A percentile compares a stretch with the other conserved stretches of the same genome.
Conservation (phyloP, 2,113 vertebrate species). For the Ascaphus truei region DNA sequence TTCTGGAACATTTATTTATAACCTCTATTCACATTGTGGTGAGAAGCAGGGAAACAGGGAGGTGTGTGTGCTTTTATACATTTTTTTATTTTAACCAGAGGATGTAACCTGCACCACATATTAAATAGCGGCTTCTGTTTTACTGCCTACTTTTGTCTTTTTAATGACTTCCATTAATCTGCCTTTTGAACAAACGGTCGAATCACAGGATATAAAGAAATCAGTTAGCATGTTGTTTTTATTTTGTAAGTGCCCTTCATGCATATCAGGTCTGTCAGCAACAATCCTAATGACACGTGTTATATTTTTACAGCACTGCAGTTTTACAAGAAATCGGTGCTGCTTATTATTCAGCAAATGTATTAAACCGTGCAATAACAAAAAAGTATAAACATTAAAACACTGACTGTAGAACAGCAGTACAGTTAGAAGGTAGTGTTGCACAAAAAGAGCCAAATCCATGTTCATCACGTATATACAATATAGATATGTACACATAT, state of each 20-base stretch:
- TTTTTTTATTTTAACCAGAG: no score
- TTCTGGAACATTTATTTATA: no score
- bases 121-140: no score
- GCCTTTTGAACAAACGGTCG: no score
- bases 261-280: slow-evolving; percentile 86
- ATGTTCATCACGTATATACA: slow-evolving; percentile 91
- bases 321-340: slow-evolving; percentile 87
- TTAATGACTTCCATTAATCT: no score
- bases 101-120: no score
- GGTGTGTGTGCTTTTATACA: no score
- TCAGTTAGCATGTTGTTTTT: slow-evolving; percentile 65
- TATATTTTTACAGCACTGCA: slow-evolving; percentile 92
- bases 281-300: slow-evolving; percentile 89
- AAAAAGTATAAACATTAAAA: slow-evolving; percentile 89
- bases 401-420: slow-evolving; percentile 90
- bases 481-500: slow-evolving; percentile 89
- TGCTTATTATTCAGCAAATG: slow-evolving; percentile 81
- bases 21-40: no score
- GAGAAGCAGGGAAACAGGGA: no score
- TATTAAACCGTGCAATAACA: slow-evolving; percentile 94
- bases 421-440: slow-evolving; percentile 84
- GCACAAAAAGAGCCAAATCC: slow-evolving; percentile 81
- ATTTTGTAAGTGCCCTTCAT: slow-evolving; percentile 92
- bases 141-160: no score
- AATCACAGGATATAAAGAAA: background rate